Base-by-base conservation (phyloP, 2,113 vertebrate genomes). In the Oplegnathus fasciatus region DNA sequence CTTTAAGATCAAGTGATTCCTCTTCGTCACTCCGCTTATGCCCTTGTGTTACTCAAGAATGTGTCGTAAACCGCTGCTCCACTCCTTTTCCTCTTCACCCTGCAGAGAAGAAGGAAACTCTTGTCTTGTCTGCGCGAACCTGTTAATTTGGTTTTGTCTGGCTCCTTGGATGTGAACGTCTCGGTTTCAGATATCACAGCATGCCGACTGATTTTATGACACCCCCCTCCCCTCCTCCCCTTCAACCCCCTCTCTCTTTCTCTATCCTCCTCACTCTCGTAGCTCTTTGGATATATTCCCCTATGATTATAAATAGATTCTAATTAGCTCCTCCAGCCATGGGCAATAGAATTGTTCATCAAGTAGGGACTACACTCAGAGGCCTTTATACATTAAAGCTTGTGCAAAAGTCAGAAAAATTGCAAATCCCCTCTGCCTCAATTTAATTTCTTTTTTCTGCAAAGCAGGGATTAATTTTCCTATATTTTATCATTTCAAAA, bases 281-380 rank as follows among this genome's bases (percentile, higher is more conserved):
- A 73, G 71, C 88, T 86, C 85, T 83, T 91, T 91, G 89, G 92
- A 92, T 92, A 92, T 86, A 90, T 91, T 91, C 91, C 89, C 89
- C 60, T 83, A 57, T 92, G 86, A 93, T 91, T 95, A 95, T 95
- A 93, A 95, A 95, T 94, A 95, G 92, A 90, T 94, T 94, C 80
- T 92, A 95, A 95, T 95, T 95, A 95, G 91, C 89, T 91, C 86
- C 88, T 91, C 78, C 89, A 91, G 92, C 91, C 92, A 91, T 86
- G 88, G 88, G 92, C 94, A 91, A 89, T 91, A 88, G 67, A 93
- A 92, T 90, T 91, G 88, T 91, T 94, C 84, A 93, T 93, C 80
- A 92, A 93, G 88, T 76, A 85, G 86, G 82, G 83, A 85, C 89
- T 81, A 64, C 62, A 77, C 71, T 91, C 72, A 83, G 85, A 90